Conservation (phyloP, 2,888 invertebrate genomes). For the Xylota segnis region DNA sequence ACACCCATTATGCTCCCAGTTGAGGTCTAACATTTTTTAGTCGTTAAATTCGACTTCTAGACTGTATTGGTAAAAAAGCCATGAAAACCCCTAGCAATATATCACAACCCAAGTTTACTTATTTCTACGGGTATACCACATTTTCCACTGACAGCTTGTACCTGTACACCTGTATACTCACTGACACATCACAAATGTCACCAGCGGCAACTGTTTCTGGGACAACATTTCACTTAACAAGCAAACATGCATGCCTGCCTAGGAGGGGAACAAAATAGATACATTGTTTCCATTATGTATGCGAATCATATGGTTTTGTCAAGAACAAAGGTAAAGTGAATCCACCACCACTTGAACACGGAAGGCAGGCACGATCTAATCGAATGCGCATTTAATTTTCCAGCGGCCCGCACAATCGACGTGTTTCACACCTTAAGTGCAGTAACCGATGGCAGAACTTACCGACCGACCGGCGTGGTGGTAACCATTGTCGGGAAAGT, state of each 20-base stretch:
- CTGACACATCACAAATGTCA: constrained; percentile 12
- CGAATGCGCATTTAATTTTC: constrained; percentile 57
- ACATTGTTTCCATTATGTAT: neutral
- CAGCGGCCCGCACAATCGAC: neutral
- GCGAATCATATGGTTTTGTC: constrained; percentile 38
- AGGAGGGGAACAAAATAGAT: constrained; percentile 9
- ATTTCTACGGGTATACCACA: neutral
- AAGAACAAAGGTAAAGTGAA: constrained; percentile 32
- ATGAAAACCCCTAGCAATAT: too few species aligned
- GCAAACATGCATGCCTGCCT: constrained; percentile 15
- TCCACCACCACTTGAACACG: constrained; percentile 38
- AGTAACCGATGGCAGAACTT: constrained; percentile 53
- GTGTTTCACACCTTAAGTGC: constrained; percentile 57
- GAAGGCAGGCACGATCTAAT: constrained; percentile 54
- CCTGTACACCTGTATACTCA: constrained; percentile 12
- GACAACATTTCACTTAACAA: constrained; percentile 53
- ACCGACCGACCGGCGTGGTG: constrained; percentile 6
- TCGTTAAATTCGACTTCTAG: too few species aligned
- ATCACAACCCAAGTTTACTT: neutral
- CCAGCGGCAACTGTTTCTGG: constrained; percentile 24
- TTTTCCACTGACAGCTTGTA: neutral
- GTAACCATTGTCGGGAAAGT: constrained; percentile 40
- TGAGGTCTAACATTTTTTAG: too few species aligned
- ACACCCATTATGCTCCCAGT: too few species aligned
- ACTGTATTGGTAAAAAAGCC: too few species aligned